A percentile compares a stretch with the other conserved stretches of the same genome.
Conservation (phyloP, 2,797 vertebrate genomes). For the Enteromius viviparus region DNA sequence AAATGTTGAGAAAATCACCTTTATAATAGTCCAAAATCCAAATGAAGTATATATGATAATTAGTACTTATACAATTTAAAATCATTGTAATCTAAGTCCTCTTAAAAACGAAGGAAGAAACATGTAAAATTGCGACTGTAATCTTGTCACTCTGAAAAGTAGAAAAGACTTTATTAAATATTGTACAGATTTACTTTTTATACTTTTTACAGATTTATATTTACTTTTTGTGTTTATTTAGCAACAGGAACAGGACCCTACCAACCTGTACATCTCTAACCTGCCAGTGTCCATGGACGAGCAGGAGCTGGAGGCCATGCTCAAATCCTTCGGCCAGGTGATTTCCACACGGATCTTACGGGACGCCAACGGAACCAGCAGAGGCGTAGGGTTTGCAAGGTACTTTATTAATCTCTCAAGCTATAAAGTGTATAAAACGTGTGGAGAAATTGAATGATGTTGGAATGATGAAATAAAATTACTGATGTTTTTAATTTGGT, state of each 20-base stretch:
- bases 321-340: conserved; percentile 97
- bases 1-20: too few relatives aligned
- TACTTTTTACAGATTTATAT: neutral
- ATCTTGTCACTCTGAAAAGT: neutral
- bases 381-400: conserved; percentile 98
- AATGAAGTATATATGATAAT: neutral
- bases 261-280: conserved; percentile 99
- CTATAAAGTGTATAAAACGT: neutral
- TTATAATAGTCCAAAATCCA: neutral
- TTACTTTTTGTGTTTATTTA: neutral
- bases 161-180: neutral
- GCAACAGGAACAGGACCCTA: conserved; percentile 77
- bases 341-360: conserved; percentile 93
- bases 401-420: conserved; percentile 60
- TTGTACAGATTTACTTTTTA: neutral
- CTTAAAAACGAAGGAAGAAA: neutral
- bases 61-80: neutral
- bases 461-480: neutral
- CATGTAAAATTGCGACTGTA: neutral
- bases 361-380: conserved; percentile 95
- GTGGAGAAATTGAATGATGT: neutral
- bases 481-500: neutral
- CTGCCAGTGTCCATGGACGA: conserved; percentile 94
- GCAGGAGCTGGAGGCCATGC: conserved; percentile 91
- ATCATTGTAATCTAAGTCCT: neutral